phyloP scores from a whole-genome alignment of 2,113 vertebrate species.

The Physeter macrocephalus region DNA sequence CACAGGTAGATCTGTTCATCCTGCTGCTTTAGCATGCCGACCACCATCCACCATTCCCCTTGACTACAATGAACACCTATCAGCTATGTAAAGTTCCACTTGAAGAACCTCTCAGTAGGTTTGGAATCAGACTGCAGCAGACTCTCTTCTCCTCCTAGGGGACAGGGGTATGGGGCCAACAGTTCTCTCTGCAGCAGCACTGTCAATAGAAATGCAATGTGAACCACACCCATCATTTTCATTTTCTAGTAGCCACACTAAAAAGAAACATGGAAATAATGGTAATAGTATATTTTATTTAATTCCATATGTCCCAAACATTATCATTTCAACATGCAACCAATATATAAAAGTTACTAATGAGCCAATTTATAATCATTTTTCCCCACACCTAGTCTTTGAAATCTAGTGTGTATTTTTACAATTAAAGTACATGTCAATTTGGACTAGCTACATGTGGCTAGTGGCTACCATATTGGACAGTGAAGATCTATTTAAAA shows the following conservation, averaged over 20 bases:
- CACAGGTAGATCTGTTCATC: neutral
- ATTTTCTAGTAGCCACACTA: neutral
- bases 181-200: neutral
- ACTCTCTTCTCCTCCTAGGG: neutral
- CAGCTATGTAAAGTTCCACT: neutral
- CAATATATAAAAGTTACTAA: neutral
- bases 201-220: neutral
- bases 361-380: neutral
- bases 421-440: neutral
- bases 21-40: neutral
- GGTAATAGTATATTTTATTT: neutral
- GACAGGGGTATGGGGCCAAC: rapidly evolving
- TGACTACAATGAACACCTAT: neutral
- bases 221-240: neutral
- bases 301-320: neutral
- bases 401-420: neutral
- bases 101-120: neutral
- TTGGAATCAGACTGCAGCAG: neutral
- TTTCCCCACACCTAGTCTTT: neutral
- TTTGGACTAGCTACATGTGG: neutral
- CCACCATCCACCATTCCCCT: neutral
- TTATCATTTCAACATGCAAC: neutral
- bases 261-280: neutral
- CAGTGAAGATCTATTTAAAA: neutral
- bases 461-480: neutral